Evolutionary conservation across 2,888 invertebrate species (phyloP).

Genomic region (Gortyna flavago): DNA sequence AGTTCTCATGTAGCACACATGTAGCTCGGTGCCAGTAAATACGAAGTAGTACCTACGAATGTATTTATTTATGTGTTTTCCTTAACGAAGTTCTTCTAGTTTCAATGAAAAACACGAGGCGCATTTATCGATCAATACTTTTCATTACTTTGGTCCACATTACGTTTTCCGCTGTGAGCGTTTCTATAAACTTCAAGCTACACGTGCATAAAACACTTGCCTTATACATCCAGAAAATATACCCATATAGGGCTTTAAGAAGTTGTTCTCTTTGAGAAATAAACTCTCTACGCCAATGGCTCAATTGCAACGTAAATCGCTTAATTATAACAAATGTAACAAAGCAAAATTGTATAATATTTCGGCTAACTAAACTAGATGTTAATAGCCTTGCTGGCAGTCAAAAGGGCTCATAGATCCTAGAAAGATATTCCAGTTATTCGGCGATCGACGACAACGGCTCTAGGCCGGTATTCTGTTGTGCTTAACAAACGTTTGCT

Average conservation of each 20-base stretch:
- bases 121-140: not conserved
- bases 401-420: conserved; percentile 44
- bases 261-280: not conserved
- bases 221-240: not conserved
- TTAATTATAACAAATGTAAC: conserved; percentile 19
- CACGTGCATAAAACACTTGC: not conserved
- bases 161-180: not conserved
- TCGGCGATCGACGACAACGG: conserved; percentile 74
- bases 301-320: not conserved
- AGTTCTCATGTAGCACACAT: not conserved
- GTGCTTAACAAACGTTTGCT: conserved; percentile 73
- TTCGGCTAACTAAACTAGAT: conserved; percentile 31
- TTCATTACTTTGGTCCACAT: not conserved
- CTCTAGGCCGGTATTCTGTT: conserved; percentile 72
- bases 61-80: conserved; percentile 10
- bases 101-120: conserved; percentile 4
- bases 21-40: conserved; percentile 2
- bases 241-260: not conserved
- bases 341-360: conserved; percentile 24
- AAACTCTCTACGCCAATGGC: not conserved
- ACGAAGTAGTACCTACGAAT: not conserved
- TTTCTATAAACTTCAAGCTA: not conserved
- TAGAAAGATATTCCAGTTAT: conserved; percentile 79
- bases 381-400: conserved; percentile 32
- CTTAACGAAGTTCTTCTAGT: conserved; percentile 2